Conservation (phyloP, 2,797 vertebrate genomes). For the Catostomus latipinnis region DNA sequence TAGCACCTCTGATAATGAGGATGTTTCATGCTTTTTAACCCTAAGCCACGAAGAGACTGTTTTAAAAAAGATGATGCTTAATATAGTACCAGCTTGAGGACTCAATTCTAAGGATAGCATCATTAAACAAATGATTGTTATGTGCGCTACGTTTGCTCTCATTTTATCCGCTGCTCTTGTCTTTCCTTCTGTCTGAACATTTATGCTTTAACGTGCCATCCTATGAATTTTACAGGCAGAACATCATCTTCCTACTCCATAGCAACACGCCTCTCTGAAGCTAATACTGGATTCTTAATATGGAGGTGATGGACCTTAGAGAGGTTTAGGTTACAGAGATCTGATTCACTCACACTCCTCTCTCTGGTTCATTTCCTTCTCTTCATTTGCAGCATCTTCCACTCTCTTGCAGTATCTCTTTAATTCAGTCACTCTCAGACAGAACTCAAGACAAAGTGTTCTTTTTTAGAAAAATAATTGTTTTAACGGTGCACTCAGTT, state of each 20-base stretch:
- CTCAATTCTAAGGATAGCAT: not conserved
- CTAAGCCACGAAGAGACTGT: not conserved
- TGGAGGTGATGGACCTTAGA: conserved; percentile 64
- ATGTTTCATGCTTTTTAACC: not conserved
- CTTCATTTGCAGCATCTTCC: conserved; percentile 11
- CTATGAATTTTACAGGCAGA: conserved; percentile 56
- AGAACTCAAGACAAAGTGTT: too few relatives aligned
- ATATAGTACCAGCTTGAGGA: conserved; percentile 8
- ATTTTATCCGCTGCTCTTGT: conserved; percentile 22
- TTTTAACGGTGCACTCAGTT: too few relatives aligned
- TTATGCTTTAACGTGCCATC: conserved; percentile 58
- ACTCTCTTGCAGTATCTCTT: not conserved
- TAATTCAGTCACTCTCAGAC: too few relatives aligned
- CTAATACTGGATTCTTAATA: conserved; percentile 57
- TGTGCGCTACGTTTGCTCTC: conserved; percentile 7
- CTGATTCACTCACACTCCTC: conserved; percentile 34
- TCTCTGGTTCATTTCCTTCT: not conserved
- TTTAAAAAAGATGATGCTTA: not conserved
- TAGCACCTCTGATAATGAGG: too few relatives aligned
- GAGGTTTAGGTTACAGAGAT: conserved; percentile 60
- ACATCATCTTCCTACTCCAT: conserved; percentile 76
- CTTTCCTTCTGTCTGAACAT: conserved; percentile 17
- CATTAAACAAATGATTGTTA: conserved; percentile 14
- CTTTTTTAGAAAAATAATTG: too few relatives aligned
- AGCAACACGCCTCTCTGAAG: conserved; percentile 75